Conservation (phyloP, 1,140 invertebrate species). For the Drosophila sulfurigaster region DNA sequence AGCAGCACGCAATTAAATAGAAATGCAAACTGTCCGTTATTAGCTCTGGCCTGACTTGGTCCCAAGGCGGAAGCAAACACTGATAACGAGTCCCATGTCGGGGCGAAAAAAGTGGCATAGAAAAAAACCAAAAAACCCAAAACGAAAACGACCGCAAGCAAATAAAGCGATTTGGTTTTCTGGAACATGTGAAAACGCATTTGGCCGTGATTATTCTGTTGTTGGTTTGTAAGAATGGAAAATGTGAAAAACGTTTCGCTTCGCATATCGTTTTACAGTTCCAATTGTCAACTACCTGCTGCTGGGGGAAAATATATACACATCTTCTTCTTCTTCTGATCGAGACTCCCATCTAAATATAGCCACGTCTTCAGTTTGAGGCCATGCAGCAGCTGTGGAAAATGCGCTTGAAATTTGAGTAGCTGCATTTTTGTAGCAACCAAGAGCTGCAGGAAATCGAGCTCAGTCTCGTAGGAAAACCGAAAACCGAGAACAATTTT, state of each 20-base stretch:
- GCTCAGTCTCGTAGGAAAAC: background rate
- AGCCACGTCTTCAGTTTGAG: constrained; percentile 43
- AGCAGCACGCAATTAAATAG: constrained; percentile 38
- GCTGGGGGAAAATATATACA: constrained; percentile 13
- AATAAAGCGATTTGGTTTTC: constrained; percentile 36
- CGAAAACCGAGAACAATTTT: constrained; percentile 8
- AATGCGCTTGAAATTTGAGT: constrained; percentile 66
- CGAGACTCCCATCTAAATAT: constrained; percentile 44
- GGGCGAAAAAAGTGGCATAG: constrained; percentile 18
- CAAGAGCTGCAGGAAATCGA: constrained; percentile 8
- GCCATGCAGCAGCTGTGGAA: constrained; percentile 57
- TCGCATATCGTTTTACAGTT: constrained; percentile 62
- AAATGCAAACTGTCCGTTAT: constrained; percentile 50
- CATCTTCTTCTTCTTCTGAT: constrained; percentile 1
- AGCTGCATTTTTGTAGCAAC: background rate
- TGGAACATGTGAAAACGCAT: constrained; percentile 69
- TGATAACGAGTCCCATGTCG: constrained; percentile 54
- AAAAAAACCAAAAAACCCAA: constrained; percentile 33
- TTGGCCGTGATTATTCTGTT: constrained; percentile 54
- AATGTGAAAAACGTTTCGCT: constrained; percentile 22
- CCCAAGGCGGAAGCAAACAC: constrained; percentile 65
- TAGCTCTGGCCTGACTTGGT: constrained; percentile 18
- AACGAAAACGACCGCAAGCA: constrained; percentile 42
- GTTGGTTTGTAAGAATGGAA: constrained; percentile 11
- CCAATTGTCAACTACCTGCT: constrained; percentile 74